Evolutionary conservation across 2,888 invertebrate species (phyloP).

Genomic region (Aspidiotus destructor): DNA sequence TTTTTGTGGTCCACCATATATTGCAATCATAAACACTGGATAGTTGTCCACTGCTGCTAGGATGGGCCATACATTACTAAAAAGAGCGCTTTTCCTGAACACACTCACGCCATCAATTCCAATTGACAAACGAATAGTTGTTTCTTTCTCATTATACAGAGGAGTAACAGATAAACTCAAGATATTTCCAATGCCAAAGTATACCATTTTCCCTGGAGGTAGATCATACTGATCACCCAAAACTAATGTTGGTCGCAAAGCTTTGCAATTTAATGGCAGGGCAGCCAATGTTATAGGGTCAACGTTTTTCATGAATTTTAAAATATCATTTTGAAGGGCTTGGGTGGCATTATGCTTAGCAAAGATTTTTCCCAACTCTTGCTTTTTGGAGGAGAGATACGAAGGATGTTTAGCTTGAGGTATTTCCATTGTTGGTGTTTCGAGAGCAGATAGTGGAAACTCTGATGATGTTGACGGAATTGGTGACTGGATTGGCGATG

Average conservation of each 20-base stretch:
- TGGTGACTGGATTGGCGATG: too few relatives aligned
- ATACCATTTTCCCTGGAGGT: background rate
- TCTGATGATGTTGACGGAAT: too few relatives aligned
- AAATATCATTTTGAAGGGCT: background rate
- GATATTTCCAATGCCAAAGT: constrained; percentile 13
- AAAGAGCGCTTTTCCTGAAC: too few relatives aligned
- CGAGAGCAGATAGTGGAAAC: too few relatives aligned
- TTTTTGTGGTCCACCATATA: constrained; percentile 8
- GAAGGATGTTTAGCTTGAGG: too few relatives aligned
- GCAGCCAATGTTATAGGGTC: background rate
- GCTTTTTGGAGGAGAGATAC: background rate
- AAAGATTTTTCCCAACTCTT: background rate
- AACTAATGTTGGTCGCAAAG: constrained; percentile 5
- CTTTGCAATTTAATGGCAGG: constrained; percentile 4
- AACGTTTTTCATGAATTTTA: constrained; percentile 5
- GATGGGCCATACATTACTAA: constrained; percentile 14
- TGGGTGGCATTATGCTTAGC: background rate
- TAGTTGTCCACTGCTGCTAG: background rate
- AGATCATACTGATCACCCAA: background rate
- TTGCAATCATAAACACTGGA: constrained; percentile 19
- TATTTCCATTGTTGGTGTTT: too few relatives aligned
- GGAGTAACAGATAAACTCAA: background rate
- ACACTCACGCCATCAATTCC: constrained; percentile 14
- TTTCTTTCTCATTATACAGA: background rate
- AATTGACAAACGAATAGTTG: background rate